phyloP scores from a whole-genome alignment of 2,113 vertebrate species.

The Phrynosoma blainvillii region DNA sequence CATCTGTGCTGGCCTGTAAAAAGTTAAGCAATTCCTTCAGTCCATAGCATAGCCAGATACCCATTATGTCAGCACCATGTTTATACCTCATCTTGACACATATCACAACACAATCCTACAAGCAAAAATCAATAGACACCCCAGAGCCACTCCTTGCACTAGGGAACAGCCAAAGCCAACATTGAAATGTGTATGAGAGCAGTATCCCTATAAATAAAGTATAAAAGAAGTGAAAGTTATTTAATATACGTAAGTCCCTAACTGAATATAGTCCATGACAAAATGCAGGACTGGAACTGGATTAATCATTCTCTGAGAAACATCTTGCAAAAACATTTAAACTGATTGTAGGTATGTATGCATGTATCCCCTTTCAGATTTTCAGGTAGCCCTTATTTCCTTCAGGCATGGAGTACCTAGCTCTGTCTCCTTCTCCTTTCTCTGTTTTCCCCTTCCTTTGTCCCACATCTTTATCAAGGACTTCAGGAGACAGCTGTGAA shows the following conservation, averaged over 20 bases:
- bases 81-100: background rate
- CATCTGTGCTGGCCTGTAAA: constrained; percentile 92
- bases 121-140: background rate
- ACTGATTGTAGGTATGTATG: background rate
- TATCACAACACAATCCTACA: background rate
- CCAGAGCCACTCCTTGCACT: background rate
- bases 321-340: background rate
- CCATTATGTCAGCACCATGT: constrained; percentile 32
- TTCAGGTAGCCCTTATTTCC: background rate
- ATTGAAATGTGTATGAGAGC: background rate
- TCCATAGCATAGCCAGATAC: constrained; percentile 5
- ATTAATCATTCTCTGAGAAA: background rate
- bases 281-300: background rate
- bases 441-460: constrained; percentile 3
- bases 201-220: constrained; percentile 8
- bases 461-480: constrained; percentile 31
- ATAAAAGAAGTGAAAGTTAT: background rate
- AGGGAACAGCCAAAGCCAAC: background rate
- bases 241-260: background rate
- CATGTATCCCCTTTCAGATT: background rate
- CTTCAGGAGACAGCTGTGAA: constrained; percentile 36
- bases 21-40: constrained; percentile 50
- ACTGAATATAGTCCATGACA: no score
- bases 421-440: background rate
- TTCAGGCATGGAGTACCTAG: background rate